Percentiles rank a stretch among this genome's conserved stretches.
Evolutionary conservation across 2,113 vertebrate species (phyloP).

Genomic region (Amblyopsis rosae): DNA sequence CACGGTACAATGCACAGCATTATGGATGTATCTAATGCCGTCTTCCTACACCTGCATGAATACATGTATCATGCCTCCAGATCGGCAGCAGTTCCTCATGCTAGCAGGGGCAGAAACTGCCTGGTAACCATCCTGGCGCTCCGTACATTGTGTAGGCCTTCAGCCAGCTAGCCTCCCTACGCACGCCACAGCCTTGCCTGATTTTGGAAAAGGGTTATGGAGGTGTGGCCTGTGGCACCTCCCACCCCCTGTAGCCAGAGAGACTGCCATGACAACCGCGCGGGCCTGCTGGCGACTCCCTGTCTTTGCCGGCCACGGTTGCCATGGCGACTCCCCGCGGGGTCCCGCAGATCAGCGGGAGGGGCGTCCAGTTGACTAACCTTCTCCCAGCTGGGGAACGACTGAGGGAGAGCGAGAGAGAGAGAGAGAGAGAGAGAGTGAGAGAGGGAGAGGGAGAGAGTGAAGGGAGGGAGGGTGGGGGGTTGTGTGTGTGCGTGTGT

Average conservation of each 20-base stretch:
- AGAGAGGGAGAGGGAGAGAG: constrained; percentile 35
- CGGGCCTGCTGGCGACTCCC: constrained; percentile 78
- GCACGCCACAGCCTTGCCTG: constrained; percentile 47
- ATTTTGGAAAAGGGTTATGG: constrained; percentile 62
- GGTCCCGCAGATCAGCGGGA: constrained; percentile 77
- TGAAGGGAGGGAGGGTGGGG: constrained; percentile 26
- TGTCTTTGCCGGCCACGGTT: constrained; percentile 78
- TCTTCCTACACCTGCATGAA: too few species aligned
- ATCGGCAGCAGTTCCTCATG: too few species aligned
- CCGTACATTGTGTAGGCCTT: constrained; percentile 48
- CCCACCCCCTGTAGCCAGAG: constrained; percentile 70
- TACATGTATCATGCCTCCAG: too few species aligned
- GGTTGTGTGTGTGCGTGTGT: constrained; percentile 2
- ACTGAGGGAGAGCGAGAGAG: constrained; percentile 53
- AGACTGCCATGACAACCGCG: constrained; percentile 78
- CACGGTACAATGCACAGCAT: too few species aligned
- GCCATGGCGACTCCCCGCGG: constrained; percentile 77
- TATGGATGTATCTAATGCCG: too few species aligned
- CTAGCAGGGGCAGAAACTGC: constrained; percentile 44
- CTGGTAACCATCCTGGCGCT: constrained; percentile 68
- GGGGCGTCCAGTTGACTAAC: constrained; percentile 78
- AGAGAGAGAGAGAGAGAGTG: constrained; percentile 43
- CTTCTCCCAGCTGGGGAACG: constrained; percentile 73
- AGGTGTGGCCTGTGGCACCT: constrained; percentile 71
- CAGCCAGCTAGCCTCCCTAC: constrained; percentile 39